Evolutionary conservation across 2,888 invertebrate genomes (phyloP), one percentile per base, ranked within the genome.

Genomic region (Pharmacophagus antenor): DNA sequence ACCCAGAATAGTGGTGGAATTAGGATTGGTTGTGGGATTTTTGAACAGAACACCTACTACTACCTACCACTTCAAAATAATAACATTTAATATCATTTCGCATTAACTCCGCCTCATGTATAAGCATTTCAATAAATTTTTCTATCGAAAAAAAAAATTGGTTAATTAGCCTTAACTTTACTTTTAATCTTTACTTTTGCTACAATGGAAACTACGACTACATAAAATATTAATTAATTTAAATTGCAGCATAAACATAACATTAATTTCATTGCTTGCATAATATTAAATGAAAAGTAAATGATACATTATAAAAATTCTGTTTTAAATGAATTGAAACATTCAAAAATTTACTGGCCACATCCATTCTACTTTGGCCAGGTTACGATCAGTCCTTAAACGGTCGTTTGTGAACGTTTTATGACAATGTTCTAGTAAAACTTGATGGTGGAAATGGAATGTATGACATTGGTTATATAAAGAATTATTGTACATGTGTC

Each of bases 271-370:
- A 27, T 7, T 27, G 10, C 27, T 27, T 27, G 18, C 6, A 4
- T 18, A 18, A 4, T 4, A 18, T 42, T n/a, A 44, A 17, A 1
- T 0, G 2, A 44, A 10, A 6, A n/a, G 8, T 18, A 44, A 44
- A 44, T 44, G 20, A 18, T 10, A 7, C 18, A 18, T 20, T 44
- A 44, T 44, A 44, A 44, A 27, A 44, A 10, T 44, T 2, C 18
- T 44, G 42, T 10, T 44, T 44, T n/a, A 44, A 44, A 44, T 20
- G 18, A 44, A 44, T 44, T 44, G 18, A 44, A 44, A 44, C 18
- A 17, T 6, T 44, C 42, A n/a, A 18, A 44, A 44, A 8, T 44
- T 44, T 44, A 44, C 42, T 10, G 42, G 42, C 18, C 18, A 44
- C 18, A 44, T 44, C 42, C 42, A 44, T 44, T 44, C 18, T 44